phyloP scores from a whole-genome alignment of 1,140 invertebrate species.

The Neotoxoptera formosana region DNA sequence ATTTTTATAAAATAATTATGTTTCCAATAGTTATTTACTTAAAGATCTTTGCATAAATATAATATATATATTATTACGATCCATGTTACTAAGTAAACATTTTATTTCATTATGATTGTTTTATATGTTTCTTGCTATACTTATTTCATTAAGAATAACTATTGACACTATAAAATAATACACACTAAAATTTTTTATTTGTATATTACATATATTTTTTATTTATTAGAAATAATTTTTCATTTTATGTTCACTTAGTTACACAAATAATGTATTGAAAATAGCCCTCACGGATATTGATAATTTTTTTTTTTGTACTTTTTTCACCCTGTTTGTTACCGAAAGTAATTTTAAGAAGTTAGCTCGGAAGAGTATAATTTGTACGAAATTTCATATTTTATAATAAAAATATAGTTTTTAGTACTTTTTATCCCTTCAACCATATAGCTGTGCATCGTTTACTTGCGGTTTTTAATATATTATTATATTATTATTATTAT shows the following conservation, averaged over 20 bases:
- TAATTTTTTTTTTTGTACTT: not conserved
- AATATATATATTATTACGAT: not conserved
- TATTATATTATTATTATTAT: not conserved
- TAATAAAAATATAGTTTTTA: not conserved
- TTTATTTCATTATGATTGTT: not conserved
- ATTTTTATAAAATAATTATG: too few species aligned
- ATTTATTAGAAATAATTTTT: not conserved
- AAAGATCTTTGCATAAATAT: not conserved
- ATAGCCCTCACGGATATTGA: not conserved
- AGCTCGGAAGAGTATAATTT: not conserved
- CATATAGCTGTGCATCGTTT: too few species aligned
- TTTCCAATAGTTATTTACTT: not conserved
- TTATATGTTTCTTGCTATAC: not conserved
- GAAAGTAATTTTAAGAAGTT: not conserved
- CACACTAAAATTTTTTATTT: not conserved
- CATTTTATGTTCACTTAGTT: too few species aligned
- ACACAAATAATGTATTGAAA: not conserved
- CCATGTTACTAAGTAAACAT: not conserved
- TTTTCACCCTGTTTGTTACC: too few species aligned
- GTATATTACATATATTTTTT: not conserved
- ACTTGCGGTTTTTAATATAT: conserved; percentile 35
- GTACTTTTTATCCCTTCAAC: not conserved
- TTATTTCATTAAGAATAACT: not conserved
- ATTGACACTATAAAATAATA: not conserved
- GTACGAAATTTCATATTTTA: not conserved